A percentile compares a stretch with the other conserved stretches of the same genome.
phyloP scores from a whole-genome alignment of 2,888 invertebrate species.

The Drosophila paranaensis region DNA sequence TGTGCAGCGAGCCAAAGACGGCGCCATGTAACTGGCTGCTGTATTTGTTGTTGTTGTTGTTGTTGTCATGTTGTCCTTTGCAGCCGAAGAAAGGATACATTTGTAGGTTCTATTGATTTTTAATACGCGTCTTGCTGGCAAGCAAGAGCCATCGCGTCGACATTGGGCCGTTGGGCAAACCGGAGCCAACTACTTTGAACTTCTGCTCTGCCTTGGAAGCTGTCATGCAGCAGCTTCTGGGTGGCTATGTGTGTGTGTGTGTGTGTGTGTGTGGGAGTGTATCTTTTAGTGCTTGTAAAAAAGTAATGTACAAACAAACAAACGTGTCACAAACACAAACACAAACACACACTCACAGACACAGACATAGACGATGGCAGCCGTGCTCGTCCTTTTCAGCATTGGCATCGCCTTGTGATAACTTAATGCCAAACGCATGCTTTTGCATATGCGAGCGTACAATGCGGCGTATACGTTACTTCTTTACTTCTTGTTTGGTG shows the following conservation, averaged over 20 bases:
- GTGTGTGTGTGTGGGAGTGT: constrained; percentile 20
- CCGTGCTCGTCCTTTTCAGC: constrained; percentile 28
- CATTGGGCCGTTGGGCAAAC: constrained; percentile 36
- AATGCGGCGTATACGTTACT: constrained; percentile 44
- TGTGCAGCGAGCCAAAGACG: constrained; percentile 33
- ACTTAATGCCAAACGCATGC: constrained; percentile 75
- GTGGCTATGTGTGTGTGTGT: not conserved
- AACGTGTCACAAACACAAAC: constrained; percentile 39
- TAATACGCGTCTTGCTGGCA: constrained; percentile 68
- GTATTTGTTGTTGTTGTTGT: constrained; percentile 1
- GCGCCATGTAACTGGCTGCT: constrained; percentile 61
- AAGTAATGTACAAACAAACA: constrained; percentile 37
- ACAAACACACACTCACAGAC: constrained; percentile 2
- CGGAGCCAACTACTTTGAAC: constrained; percentile 64
- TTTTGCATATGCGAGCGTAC: constrained; percentile 51
- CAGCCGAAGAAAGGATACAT: constrained; percentile 61
- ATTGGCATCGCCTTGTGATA: constrained; percentile 56
- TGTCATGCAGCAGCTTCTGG: constrained; percentile 27
- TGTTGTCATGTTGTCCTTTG: constrained; percentile 12
- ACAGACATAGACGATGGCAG: not conserved
- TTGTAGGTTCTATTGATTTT: constrained; percentile 75
- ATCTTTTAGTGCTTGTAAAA: constrained; percentile 63
- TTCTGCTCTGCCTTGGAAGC: constrained; percentile 39
- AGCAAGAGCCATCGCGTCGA: constrained; percentile 32
- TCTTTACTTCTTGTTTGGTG: constrained; percentile 9